Conservation (phyloP, 2,888 invertebrate genomes). For the Ypsolopha sequella region DNA sequence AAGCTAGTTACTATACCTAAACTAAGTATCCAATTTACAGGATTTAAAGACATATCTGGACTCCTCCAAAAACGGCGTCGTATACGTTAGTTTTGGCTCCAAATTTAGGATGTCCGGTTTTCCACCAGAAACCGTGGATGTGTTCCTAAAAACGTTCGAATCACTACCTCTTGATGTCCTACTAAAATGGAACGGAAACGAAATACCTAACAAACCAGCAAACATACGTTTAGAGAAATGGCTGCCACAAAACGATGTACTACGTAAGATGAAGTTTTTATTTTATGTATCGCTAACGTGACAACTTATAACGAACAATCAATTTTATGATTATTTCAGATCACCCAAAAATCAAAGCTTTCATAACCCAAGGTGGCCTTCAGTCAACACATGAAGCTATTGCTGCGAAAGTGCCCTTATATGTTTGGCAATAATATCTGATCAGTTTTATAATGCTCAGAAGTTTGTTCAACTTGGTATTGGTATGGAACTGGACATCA, state of each 20-base stretch:
- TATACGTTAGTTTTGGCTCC: slow-evolving; percentile 3
- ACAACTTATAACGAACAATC: no score
- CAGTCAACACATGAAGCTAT: slow-evolving; percentile 23
- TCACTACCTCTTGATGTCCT: slow-evolving; percentile 2
- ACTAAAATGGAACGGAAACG: neutral
- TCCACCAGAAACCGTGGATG: neutral
- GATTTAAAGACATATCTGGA: neutral
- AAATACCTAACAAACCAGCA: neutral
- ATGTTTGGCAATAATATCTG: slow-evolving; percentile 17
- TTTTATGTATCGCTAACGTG: no score
- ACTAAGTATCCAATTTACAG: neutral
- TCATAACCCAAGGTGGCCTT: slow-evolving; percentile 20
- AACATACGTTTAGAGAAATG: slow-evolving; percentile 2
- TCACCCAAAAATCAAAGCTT: slow-evolving; percentile 13
- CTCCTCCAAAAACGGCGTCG: neutral
- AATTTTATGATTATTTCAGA: neutral
- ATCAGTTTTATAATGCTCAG: slow-evolving; percentile 16
- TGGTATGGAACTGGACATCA: neutral
- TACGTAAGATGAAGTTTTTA: neutral
- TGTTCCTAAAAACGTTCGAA: neutral
- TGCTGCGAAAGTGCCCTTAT: slow-evolving; percentile 18
- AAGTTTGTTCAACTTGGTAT: neutral
- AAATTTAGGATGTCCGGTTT: neutral
- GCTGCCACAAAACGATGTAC: slow-evolving; percentile 3
- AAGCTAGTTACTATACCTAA: neutral